Evolutionary conservation across 1,140 invertebrate species (phyloP).

Genomic region (Ylistrum balloti): DNA sequence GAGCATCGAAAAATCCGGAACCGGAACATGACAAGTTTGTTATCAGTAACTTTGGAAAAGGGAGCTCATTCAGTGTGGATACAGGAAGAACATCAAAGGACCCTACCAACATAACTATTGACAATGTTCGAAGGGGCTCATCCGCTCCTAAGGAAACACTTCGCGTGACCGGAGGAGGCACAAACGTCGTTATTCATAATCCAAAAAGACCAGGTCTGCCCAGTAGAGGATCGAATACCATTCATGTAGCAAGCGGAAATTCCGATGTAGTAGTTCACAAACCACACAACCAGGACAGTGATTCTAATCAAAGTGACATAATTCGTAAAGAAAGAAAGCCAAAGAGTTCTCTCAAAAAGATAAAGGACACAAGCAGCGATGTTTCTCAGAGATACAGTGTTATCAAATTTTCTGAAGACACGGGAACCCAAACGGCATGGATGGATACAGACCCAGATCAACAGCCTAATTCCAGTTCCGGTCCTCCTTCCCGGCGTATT

Average conservation of each 20-base stretch:
- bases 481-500: not conserved
- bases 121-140: not conserved
- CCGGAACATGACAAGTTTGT: slow-evolving; percentile 23
- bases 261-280: not conserved
- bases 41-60: slow-evolving; percentile 18
- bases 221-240: not conserved
- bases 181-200: slow-evolving; percentile 14
- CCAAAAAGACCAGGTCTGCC: not conserved
- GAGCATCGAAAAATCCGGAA: not conserved
- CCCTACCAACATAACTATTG: not conserved
- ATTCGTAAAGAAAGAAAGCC: not conserved
- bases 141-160: not conserved
- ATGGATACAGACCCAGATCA: not conserved
- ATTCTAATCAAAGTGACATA: not conserved
- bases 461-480: not conserved
- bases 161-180: not conserved
- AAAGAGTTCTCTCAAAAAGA: not conserved
- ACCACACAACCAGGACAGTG: slow-evolving; percentile 31
- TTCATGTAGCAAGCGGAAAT: slow-evolving; percentile 1
- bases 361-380: not conserved
- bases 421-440: not conserved
- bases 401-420: not conserved
- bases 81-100: not conserved
- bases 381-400: not conserved
- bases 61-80: not conserved